Conservation (phyloP, 1,140 invertebrate genomes). For the Parapsyche elsis region DNA sequence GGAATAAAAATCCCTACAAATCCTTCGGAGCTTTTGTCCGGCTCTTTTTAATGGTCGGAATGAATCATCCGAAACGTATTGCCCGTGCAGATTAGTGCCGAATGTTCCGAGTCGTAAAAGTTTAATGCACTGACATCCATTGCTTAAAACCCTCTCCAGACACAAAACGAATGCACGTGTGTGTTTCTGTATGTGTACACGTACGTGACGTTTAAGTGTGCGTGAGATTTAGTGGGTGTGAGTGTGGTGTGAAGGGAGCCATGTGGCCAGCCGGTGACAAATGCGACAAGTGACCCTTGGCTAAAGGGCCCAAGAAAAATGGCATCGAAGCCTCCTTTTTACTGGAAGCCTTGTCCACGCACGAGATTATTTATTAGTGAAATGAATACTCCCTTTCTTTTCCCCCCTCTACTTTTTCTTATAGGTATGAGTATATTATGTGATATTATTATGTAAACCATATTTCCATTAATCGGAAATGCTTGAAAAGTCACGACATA, state of each 20-base stretch:
- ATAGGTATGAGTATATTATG: too few relatives aligned
- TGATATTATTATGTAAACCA: too few relatives aligned
- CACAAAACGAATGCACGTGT: neutral
- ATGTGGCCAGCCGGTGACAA: slow-evolving; percentile 42
- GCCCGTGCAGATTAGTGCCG: slow-evolving; percentile 21
- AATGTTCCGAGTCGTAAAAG: slow-evolving; percentile 38
- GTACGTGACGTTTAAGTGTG: neutral
- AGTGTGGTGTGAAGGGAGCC: slow-evolving; percentile 13
- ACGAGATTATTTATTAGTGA: slow-evolving; percentile 21
- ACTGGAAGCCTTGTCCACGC: neutral
- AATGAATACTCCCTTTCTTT: slow-evolving; percentile 15
- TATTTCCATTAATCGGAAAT: too few relatives aligned
- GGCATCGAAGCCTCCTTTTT: slow-evolving; percentile 18
- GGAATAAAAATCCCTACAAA: slow-evolving; percentile 8
- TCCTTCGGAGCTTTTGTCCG: slow-evolving; percentile 4
- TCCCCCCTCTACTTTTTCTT: too few relatives aligned
- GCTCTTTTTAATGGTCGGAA: slow-evolving; percentile 11
- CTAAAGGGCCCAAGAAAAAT: slow-evolving; percentile 30
- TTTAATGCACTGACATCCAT: slow-evolving; percentile 41
- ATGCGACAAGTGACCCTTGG: slow-evolving; percentile 32
- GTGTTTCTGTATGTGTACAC: neutral
- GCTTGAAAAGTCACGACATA: too few relatives aligned
- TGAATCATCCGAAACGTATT: slow-evolving; percentile 27
- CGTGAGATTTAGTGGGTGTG: neutral
- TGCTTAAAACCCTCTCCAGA: slow-evolving; percentile 24